Evolutionary conservation across 2,113 vertebrate genomes (phyloP).

Genomic region (Chaetops frenatus): DNA sequence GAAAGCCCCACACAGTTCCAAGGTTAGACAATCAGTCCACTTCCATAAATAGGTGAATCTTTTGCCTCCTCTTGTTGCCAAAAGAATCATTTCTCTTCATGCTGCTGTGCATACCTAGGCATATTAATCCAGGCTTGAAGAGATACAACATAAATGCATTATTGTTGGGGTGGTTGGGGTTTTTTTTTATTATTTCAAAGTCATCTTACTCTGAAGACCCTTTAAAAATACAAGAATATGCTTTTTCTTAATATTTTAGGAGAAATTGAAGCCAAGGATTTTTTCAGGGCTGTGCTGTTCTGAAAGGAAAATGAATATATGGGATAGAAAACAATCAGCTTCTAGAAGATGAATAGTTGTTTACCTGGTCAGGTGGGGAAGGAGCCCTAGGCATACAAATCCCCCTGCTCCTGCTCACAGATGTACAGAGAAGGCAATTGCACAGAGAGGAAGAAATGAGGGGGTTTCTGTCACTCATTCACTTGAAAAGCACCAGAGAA

Average conservation of each 20-base stretch:
- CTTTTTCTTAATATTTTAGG: neutral
- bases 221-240: neutral
- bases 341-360: neutral
- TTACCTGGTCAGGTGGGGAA: neutral
- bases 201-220: neutral
- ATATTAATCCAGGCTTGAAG: neutral
- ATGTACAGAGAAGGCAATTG: neutral
- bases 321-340: neutral
- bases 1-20: neutral
- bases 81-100: neutral
- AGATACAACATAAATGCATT: neutral
- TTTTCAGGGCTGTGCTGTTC: neutral
- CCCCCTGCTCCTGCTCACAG: neutral
- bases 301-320: neutral
- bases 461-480: neutral
- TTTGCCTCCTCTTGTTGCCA: neutral
- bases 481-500: neutral
- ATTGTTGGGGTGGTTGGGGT: neutral
- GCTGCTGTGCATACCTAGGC: neutral
- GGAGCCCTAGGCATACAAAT: neutral
- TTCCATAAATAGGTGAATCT: neutral
- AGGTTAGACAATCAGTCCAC: neutral
- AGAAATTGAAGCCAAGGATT: neutral
- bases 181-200: neutral
- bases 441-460: neutral